Conservation (phyloP, 1,140 invertebrate species). For the Oryzaephilus surinamensis region DNA sequence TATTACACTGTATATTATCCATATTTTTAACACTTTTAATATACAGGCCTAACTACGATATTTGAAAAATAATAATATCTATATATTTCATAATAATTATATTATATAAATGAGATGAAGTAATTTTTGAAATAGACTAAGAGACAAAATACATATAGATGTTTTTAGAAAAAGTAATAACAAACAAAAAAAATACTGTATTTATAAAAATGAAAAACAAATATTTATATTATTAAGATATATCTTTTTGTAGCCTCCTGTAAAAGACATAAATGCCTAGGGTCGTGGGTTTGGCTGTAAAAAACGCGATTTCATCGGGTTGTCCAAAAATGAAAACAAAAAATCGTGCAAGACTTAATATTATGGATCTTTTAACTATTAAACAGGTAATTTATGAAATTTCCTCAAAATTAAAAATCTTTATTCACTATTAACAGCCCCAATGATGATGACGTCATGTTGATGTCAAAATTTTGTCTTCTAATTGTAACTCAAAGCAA, state of each 20-base stretch:
- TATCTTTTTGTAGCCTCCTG: constrained; percentile 36
- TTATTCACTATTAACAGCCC: no score
- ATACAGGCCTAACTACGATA: constrained; percentile 38
- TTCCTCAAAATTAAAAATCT: no score
- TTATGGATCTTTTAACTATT: no score
- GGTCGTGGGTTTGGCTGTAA: constrained; percentile 33
- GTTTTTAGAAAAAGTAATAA: constrained; percentile 27
- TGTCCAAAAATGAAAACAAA: constrained; percentile 11
- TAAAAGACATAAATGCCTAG: constrained; percentile 33
- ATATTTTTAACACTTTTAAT: constrained; percentile 37
- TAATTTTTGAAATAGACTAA: constrained; percentile 31
- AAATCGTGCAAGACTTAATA: no score
- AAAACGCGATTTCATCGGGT: constrained; percentile 20
- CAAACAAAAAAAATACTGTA: constrained; percentile 18
- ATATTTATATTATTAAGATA: constrained; percentile 33
- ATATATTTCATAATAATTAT: constrained; percentile 32
- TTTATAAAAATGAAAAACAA: constrained; percentile 25
- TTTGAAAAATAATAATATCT: constrained; percentile 35
- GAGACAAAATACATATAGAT: constrained; percentile 28
- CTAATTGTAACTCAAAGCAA: constrained; percentile 37
- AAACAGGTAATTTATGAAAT: no score
- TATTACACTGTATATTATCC: constrained; percentile 38
- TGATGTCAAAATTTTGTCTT: constrained; percentile 34
- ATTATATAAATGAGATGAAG: no score
- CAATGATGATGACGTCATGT: constrained; percentile 1